Conservation (phyloP, 2,113 vertebrate genomes). For the Trinectes maculatus region DNA sequence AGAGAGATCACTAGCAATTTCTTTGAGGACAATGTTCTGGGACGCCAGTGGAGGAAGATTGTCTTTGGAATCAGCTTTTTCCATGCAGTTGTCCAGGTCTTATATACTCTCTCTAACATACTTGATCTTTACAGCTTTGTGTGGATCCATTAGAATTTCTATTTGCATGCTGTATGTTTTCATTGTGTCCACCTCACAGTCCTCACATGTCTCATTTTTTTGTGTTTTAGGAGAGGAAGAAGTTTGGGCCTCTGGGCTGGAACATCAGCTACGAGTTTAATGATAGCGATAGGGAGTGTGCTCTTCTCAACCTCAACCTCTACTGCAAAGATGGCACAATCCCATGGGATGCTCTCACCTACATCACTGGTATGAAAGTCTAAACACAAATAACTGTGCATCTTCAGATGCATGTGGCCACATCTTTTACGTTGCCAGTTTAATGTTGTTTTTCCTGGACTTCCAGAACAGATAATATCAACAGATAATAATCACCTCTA, state of each 20-base stretch:
- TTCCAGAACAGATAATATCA: not conserved
- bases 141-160: not conserved
- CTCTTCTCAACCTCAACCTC: slow-evolving; percentile 85
- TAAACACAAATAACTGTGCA: not conserved
- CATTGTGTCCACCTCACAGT: not conserved
- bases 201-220: slow-evolving; percentile 2
- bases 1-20: slow-evolving; percentile 81
- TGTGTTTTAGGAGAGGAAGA: slow-evolving; percentile 84
- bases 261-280: slow-evolving; percentile 89
- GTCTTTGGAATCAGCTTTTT: slow-evolving; percentile 86
- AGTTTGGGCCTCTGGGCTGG: slow-evolving; percentile 86
- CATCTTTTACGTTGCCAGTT: slow-evolving; percentile 12
- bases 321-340: slow-evolving; percentile 81
- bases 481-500: too few species aligned
- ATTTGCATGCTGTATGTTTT: not conserved
- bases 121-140: not conserved
- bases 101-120: not conserved
- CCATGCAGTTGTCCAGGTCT: slow-evolving; percentile 83
- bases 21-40: slow-evolving; percentile 84
- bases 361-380: slow-evolving; percentile 76
- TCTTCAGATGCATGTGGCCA: not conserved
- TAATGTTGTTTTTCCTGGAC: not conserved
- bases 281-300: slow-evolving; percentile 86
- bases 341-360: slow-evolving; percentile 82
- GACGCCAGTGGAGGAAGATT: slow-evolving; percentile 82